Base-by-base conservation (phyloP, 2,888 invertebrate species). In the Caradrina clavipalpis region DNA sequence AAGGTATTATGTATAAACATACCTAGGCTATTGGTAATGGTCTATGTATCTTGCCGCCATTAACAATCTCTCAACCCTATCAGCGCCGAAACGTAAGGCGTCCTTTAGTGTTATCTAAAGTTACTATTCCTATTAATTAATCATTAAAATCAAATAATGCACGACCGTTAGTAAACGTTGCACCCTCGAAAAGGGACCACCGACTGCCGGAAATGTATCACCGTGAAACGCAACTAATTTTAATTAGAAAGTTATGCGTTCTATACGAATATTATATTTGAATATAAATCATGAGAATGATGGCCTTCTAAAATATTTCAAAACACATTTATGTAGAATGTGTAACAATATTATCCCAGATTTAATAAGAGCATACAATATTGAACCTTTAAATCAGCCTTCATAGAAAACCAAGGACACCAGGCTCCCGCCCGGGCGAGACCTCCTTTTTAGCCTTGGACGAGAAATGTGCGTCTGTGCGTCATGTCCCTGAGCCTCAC, bases 121-220 rank as follows among this genome's bases (percentile, higher is more conserved):
- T 53, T 77, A 56, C 63, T 76, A 82, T 55, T 78, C 55, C 69
- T 75, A 85, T 83, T 77, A 83, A 86, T 82, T 84, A 81, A 69
- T 81, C 75, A 84, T 88, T 84, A 87, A 86, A 63, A 60, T 83
- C 81, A 86, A 82, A 87, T 86, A 85, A 83, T 82, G 78, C 71
- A 80, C 78, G 86, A 91, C 92, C 90, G 92, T 92, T 92, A 91
- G 82, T 80, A 83, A 91, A 90, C 90, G 91, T 90, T 87, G 78
- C 81, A 89, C 86, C 90, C 90, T 91, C 88, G 79, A 90, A 90
- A 91, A 92, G 91, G 91, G 90, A 87, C 89, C 53, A 76, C 90
- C 92, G 19, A 42, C n/a, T 83, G 76, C 90, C 92, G 93, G 92
- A 92, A 91, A 89, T 91, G 83, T 88, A 88, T 85, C 88, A 89